Percentiles rank a stretch among this genome's conserved stretches.
Conservation (phyloP, 2,888 invertebrate species). For the Colletes collaris region DNA sequence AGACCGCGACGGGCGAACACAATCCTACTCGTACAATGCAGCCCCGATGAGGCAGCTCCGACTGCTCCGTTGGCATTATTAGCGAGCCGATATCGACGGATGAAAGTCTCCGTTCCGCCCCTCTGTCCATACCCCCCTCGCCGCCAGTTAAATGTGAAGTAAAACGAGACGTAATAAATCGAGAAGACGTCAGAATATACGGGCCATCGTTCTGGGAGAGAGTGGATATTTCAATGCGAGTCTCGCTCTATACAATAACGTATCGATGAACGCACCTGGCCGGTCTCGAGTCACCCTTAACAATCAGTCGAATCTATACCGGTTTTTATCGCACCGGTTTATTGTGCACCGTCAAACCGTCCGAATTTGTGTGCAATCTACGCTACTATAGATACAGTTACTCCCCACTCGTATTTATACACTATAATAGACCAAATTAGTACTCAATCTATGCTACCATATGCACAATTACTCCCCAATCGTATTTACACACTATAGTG, state of each 20-base stretch:
- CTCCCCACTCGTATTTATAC: no score
- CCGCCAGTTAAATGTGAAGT: slow-evolving; percentile 45
- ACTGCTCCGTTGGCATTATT: slow-evolving; percentile 53
- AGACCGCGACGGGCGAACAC: slow-evolving; percentile 31
- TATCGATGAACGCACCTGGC: slow-evolving; percentile 29
- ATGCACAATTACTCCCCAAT: no score
- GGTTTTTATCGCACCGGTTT: slow-evolving; percentile 2
- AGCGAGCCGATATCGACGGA: slow-evolving; percentile 55
- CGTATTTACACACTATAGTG: no score
- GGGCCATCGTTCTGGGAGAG: neutral
- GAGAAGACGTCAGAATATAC: slow-evolving; percentile 3
- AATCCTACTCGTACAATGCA: slow-evolving; percentile 49
- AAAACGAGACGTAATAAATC: slow-evolving; percentile 62
- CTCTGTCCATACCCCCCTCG: neutral
- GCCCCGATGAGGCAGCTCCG: slow-evolving; percentile 25
- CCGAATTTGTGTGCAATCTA: neutral
- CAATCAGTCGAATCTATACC: slow-evolving; percentile 22
- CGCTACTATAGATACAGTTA: no score
- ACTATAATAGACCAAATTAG: no score
- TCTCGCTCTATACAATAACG: slow-evolving; percentile 35
- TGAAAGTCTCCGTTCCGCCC: slow-evolving; percentile 61
- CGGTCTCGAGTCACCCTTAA: slow-evolving; percentile 7
- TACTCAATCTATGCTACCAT: no score
- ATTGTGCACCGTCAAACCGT: slow-evolving; percentile 17
- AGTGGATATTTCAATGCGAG: slow-evolving; percentile 34